A percentile compares a stretch with the other conserved stretches of the same genome.
Conservation (phyloP, 2,797 vertebrate species). For the Alauda arvensis region DNA sequence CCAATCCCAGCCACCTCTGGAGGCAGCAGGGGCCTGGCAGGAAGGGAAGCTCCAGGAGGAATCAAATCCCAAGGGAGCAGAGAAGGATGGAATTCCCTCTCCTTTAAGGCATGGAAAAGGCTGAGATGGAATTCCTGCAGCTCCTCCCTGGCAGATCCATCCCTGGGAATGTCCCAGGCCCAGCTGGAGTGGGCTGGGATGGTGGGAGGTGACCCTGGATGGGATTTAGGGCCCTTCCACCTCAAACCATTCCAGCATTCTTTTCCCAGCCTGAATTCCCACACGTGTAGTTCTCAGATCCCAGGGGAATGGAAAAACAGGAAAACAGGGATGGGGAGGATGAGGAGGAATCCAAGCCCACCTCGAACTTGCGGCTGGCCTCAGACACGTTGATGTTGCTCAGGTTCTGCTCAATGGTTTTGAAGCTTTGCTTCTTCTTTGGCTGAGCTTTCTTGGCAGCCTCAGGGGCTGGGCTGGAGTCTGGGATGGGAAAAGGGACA, state of each 20-base stretch:
- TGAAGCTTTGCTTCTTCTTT: conserved; percentile 75
- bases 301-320: background rate
- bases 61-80: background rate
- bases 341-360: background rate
- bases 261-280: background rate
- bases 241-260: too few relatives aligned
- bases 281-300: background rate
- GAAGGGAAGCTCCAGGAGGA: background rate
- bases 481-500: conserved; percentile 1
- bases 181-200: background rate
- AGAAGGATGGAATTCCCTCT: background rate
- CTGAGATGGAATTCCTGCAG: background rate
- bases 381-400: conserved; percentile 85
- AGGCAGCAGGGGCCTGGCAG: background rate
- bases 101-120: background rate
- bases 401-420: conserved; percentile 89
- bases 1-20: background rate
- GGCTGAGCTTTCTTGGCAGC: conserved; percentile 64
- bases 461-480: conserved; percentile 32
- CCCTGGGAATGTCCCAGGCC: background rate
- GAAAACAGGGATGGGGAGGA: background rate
- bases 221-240: background rate
- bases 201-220: background rate
- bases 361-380: conserved; percentile 80
- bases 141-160: background rate